Conservation (phyloP, 2,113 vertebrate genomes). For the Lagopus leucura region DNA sequence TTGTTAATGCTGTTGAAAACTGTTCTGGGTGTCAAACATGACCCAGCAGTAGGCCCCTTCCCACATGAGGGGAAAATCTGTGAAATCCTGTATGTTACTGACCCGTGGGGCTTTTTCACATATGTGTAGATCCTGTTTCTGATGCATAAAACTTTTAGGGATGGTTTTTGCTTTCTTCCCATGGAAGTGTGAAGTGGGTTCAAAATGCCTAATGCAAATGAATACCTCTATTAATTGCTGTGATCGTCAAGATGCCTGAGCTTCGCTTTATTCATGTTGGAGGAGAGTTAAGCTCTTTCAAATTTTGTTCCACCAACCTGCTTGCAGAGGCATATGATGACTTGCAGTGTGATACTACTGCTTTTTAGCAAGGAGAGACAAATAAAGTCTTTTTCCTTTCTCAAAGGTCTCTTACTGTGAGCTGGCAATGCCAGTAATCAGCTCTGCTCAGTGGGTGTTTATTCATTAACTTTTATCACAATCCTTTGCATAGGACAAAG, state of each 20-base stretch:
- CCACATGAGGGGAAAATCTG: neutral
- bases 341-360: neutral
- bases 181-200: neutral
- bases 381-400: neutral
- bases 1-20: neutral
- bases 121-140: neutral
- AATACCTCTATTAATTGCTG: neutral
- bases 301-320: neutral
- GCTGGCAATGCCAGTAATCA: neutral
- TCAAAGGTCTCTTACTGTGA: neutral
- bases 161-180: neutral
- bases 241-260: neutral
- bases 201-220: neutral
- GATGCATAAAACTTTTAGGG: neutral
- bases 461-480: conserved; percentile 5
- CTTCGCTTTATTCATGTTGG: neutral
- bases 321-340: neutral
- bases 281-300: neutral
- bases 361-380: neutral
- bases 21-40: neutral
- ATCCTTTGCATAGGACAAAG: neutral
- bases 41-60: neutral
- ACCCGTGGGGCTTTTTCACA: accelerated
- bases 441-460: neutral
- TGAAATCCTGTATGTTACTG: neutral